Base-by-base conservation (phyloP, 2,888 invertebrate species). In the Archips crataeganus region DNA sequence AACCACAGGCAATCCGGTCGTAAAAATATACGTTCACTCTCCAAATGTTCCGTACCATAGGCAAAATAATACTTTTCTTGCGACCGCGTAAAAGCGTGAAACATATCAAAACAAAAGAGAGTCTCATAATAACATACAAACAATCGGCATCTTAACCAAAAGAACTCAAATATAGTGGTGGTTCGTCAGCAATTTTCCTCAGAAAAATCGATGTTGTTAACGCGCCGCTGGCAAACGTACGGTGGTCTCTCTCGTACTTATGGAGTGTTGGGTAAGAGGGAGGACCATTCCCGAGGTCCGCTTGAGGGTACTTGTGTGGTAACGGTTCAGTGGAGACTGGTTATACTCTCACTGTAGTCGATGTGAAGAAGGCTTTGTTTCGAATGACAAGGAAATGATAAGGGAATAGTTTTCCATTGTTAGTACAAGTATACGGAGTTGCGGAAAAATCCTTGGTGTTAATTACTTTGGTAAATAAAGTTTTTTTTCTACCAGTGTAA, bases 131-230 rank as follows among this genome's bases (percentile, higher is more conserved):
- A 59, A 72, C 47, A 63, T 57, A 63, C 68, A 60, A 69, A 73
- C 63, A 73, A 69, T 59, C 63, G 68, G 67, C 45, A 63, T 61
- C 54, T 67, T 57, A 62, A 59, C 61, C 61, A 45, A 59, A 70
- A 61, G 62, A 72, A 67, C 68, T 72, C 72, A 68, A 62, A 72
- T 68, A 68, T 68, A 68, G 72, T 68, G 62, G 45, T n/a, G 57
- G 61, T 3, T 59, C 67, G 72, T 72, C 73, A 73, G 73, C 68
- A 57, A 68, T 68, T 72, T 62, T 51, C 47, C 68, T 10, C 59
- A 69, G 68, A 73, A 73, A 73, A 73, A 73, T 73, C 73, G 73
- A 73, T 73, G 73, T 64, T 63, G 68, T 73, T 69, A 69, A 51
- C 72, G 62, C 11, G 49, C 32, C 45, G 13, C 42, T 6, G 39